Conservation (phyloP, 1,140 invertebrate genomes). For the roundworm (Caenorhabditis elegans) region WBcel235 BX284602.5:6863501-6864000, state of each 20-base stretch:
- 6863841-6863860: not conserved
- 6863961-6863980: not conserved
- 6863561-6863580: not conserved
- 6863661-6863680: constrained; percentile 5
- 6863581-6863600: not conserved
- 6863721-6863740: not conserved
- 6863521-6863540: no score
- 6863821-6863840: not conserved
- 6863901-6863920: not conserved
- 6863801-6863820: no score
- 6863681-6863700: not conserved
- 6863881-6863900: no score
- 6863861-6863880: not conserved
- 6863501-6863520: no score
- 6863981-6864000: not conserved
- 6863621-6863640: constrained; percentile 19
- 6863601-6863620: constrained; percentile 17
- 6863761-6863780: not conserved
- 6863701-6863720: not conserved
- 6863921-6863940: not conserved
- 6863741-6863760: not conserved
- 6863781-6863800: no score
- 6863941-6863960: constrained; percentile 22
- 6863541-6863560: no score
- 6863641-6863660: not conserved